Conservation (phyloP, 37 sponge, comb jelly and placozoan genomes). For the Aplysina aerophoba region DNA sequence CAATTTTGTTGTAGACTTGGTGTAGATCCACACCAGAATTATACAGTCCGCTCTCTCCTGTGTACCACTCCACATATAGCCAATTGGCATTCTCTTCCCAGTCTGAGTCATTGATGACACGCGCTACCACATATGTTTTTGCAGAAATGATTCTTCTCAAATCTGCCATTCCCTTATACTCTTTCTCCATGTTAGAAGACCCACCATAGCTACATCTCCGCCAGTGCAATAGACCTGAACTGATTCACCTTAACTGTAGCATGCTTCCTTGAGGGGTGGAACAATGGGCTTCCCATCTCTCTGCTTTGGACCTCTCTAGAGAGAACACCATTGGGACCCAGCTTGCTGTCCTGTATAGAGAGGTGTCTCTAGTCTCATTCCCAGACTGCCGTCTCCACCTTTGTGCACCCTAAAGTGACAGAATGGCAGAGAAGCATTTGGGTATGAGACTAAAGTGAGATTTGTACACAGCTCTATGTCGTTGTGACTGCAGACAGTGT, state of each 20-base stretch:
- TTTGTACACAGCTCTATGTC: too few relatives aligned
- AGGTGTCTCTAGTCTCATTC: too few relatives aligned
- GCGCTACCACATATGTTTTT: constrained; percentile 73
- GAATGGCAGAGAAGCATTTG: too few relatives aligned
- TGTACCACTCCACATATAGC: constrained; percentile 76
- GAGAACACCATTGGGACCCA: too few relatives aligned
- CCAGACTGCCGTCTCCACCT: too few relatives aligned
- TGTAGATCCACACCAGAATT: too few relatives aligned
- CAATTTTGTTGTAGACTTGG: too few relatives aligned
- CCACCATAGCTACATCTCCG: constrained; percentile 78
- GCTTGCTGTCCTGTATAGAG: too few relatives aligned
- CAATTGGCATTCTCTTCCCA: constrained; percentile 76
- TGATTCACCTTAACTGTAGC: constrained; percentile 26
- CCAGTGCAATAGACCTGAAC: constrained; percentile 56
- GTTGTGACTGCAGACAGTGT: too few relatives aligned
- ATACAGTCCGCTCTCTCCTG: constrained; percentile 72
- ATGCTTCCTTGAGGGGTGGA: constrained; percentile 19
- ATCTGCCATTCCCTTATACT: constrained; percentile 49
- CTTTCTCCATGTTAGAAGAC: constrained; percentile 33
- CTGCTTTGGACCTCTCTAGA: too few relatives aligned
- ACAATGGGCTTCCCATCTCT: constrained; percentile 65
- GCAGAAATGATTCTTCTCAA: constrained; percentile 59
- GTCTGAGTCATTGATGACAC: constrained; percentile 68
- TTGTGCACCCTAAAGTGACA: too few relatives aligned
- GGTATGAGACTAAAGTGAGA: too few relatives aligned